These are phyloP conservation scores for Mesorhabditis sp. DNA, from an alignment of 2,888 invertebrate species.

Conservation along the genomic window DNA sequence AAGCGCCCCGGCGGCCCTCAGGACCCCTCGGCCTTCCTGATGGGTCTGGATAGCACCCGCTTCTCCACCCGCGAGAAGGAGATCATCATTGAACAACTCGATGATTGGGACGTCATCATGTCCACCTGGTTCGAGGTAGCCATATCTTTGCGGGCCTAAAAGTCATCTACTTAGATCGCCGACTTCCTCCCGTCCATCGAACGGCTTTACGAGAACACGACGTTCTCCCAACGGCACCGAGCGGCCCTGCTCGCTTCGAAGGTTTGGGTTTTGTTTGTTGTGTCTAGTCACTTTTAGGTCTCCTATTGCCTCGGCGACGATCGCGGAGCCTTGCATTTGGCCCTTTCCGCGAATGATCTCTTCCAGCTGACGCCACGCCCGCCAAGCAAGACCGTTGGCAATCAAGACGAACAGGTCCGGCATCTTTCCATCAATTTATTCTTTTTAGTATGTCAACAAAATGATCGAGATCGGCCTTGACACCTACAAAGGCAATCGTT, in stretches of 20 bases:
- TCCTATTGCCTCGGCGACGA: slow-evolving; percentile 96
- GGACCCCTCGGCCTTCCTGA: slow-evolving; percentile 40
- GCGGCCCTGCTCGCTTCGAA: slow-evolving; percentile 97
- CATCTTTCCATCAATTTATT: neutral
- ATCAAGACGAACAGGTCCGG: slow-evolving; percentile 41
- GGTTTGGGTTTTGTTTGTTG: slow-evolving; percentile 29
- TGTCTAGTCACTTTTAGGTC: slow-evolving; percentile 44
- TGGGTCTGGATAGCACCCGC: slow-evolving; percentile 26
- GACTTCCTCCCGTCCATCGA: slow-evolving; percentile 64
- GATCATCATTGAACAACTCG: slow-evolving; percentile 40
- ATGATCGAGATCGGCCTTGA: slow-evolving; percentile 51
- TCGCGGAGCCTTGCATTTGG: slow-evolving; percentile 93
- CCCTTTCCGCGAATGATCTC: slow-evolving; percentile 80
- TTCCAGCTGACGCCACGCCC: slow-evolving; percentile 90
- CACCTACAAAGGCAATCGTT: slow-evolving; percentile 36
- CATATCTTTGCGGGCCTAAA: neutral
- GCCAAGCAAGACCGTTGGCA: slow-evolving; percentile 66
- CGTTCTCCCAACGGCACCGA: slow-evolving; percentile 79
- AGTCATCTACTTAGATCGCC: slow-evolving; percentile 27
- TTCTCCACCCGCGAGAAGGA: slow-evolving; percentile 31
- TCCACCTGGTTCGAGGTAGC: slow-evolving; percentile 49
- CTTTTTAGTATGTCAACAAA: slow-evolving; percentile 47
- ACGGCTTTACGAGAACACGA: slow-evolving; percentile 86
- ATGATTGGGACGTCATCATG: slow-evolving; percentile 48
- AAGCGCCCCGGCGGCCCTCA: slow-evolving; percentile 34